Conservation (phyloP, 2,113 vertebrate species). For the Carassius gibelio region DNA sequence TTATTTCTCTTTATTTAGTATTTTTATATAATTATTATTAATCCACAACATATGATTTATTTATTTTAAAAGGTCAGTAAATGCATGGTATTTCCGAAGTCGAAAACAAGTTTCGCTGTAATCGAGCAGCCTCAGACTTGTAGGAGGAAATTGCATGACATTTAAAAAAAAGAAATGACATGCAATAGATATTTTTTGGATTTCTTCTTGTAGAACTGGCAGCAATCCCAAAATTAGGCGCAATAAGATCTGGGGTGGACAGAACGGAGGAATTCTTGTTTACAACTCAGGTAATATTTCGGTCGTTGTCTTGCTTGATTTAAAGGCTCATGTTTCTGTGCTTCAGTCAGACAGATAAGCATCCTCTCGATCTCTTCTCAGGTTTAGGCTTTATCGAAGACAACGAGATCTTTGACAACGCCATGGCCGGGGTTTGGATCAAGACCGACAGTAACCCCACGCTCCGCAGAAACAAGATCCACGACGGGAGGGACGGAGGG, state of each 20-base stretch:
- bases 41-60: too few species aligned
- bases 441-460: slow-evolving; percentile 99
- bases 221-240: slow-evolving; percentile 98
- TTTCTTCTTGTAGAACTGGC: slow-evolving; percentile 83
- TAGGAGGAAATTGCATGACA: background rate
- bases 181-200: background rate
- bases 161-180: background rate
- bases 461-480: slow-evolving; percentile 97
- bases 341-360: background rate
- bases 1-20: too few species aligned
- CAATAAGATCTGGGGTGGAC: slow-evolving; percentile 99
- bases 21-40: too few species aligned
- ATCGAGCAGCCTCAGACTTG: background rate
- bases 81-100: background rate
- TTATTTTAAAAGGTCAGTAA: background rate
- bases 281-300: slow-evolving; percentile 90
- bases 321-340: background rate
- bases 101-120: background rate
- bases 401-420: slow-evolving; percentile 99
- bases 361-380: slow-evolving; percentile 60
- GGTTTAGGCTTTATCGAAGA: slow-evolving; percentile 98
- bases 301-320: background rate
- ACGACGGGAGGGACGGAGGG: slow-evolving; percentile 95
- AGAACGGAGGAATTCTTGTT: slow-evolving; percentile 97
- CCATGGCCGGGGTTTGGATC: slow-evolving; percentile 99